Percentiles rank a stretch among this genome's conserved stretches.
Conservation (phyloP, 2,113 vertebrate genomes). For the Arizona elegans region DNA sequence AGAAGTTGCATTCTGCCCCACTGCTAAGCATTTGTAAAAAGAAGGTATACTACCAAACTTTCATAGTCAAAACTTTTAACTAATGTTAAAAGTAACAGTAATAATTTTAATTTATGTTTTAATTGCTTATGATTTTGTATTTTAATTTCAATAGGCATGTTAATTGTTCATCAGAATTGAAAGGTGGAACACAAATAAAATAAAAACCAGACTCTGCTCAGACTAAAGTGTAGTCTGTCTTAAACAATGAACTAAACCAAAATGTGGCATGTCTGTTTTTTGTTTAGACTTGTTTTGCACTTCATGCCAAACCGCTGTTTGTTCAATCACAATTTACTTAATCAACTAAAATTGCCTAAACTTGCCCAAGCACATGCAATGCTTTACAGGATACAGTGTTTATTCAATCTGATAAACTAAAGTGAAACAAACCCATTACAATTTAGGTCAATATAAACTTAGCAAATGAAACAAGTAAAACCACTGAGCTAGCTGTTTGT, state of each 20-base stretch:
- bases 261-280: not conserved
- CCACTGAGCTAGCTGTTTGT: not conserved
- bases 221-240: not conserved
- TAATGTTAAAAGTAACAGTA: not conserved
- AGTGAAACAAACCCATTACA: not conserved
- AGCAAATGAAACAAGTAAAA: not conserved
- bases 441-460: not conserved
- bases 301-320: not conserved
- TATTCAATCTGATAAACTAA: not conserved
- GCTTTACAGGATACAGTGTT: not conserved
- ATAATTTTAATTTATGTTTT: not conserved
- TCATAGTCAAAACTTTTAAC: not conserved
- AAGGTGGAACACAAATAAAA: not conserved
- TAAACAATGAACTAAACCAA: not conserved
- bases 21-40: not conserved
- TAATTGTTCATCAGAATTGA: not conserved
- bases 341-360: not conserved
- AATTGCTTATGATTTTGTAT: not conserved
- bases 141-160: not conserved
- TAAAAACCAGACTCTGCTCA: not conserved
- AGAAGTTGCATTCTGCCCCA: not conserved
- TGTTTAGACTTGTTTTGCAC: not conserved
- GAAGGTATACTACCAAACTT: not conserved
- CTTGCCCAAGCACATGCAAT: not conserved
- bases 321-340: not conserved